Percentiles rank a stretch among this genome's conserved stretches.
Conservation (phyloP, 2,888 invertebrate genomes). For the Schizotus pectinicornis region DNA sequence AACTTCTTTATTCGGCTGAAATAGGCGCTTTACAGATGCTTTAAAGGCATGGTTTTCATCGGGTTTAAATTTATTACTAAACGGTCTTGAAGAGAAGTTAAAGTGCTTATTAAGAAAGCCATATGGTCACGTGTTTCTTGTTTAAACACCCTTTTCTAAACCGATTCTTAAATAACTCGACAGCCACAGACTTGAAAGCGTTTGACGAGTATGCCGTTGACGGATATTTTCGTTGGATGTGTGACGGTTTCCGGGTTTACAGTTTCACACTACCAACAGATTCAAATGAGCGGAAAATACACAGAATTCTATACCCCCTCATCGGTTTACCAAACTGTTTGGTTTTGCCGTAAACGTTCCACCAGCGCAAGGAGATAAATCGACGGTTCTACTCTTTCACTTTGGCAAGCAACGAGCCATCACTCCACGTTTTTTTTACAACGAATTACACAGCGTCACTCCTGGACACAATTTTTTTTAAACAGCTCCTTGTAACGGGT, state of each 20-base stretch:
- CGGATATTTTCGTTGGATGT: slow-evolving; percentile 35
- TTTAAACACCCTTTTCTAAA: slow-evolving; percentile 25
- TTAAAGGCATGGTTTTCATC: slow-evolving; percentile 23
- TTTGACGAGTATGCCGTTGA: slow-evolving; percentile 28
- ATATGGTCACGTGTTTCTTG: slow-evolving; percentile 39
- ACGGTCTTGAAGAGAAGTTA: slow-evolving; percentile 22
- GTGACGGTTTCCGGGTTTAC: slow-evolving; percentile 29
- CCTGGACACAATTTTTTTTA: no score
- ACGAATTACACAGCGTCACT: background rate
- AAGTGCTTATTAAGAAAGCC: slow-evolving; percentile 29
- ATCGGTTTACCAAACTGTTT: slow-evolving; percentile 3
- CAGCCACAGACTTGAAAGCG: slow-evolving; percentile 10
- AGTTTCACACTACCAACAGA: slow-evolving; percentile 24
- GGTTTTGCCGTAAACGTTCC: background rate
- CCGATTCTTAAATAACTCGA: slow-evolving; percentile 23
- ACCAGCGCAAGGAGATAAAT: background rate
- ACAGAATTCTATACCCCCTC: background rate
- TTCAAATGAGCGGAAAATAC: slow-evolving; percentile 18
- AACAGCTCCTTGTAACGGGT: no score
- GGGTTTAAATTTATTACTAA: slow-evolving; percentile 27
- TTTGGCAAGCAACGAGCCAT: no score
- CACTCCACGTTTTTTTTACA: no score
- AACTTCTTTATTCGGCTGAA: slow-evolving; percentile 8
- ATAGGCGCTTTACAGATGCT: slow-evolving; percentile 20
- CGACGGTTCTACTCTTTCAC: no score